A percentile compares a stretch with the other conserved stretches of the same genome.
Conservation (phyloP, 2,113 vertebrate species). For the Ammodramus savannarum region DNA sequence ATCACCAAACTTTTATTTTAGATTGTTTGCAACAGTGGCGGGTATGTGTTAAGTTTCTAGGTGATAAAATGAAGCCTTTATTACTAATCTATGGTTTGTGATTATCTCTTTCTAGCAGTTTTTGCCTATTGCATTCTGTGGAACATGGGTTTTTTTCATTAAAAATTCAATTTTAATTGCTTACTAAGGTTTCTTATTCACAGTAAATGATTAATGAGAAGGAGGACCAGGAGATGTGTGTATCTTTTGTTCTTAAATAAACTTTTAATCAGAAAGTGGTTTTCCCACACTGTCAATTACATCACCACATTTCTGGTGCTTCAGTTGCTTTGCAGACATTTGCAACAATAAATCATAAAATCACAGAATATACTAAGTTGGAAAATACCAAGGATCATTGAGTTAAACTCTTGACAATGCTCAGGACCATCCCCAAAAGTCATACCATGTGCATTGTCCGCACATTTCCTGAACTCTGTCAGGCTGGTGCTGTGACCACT, state of each 20-base stretch:
- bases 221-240: background rate
- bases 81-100: background rate
- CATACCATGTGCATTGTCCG: background rate
- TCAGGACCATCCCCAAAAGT: background rate
- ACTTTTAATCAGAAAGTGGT: background rate
- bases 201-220: background rate
- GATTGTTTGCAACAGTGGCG: background rate
- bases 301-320: background rate
- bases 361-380: background rate
- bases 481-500: background rate
- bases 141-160: background rate
- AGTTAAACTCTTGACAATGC: background rate
- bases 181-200: background rate
- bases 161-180: conserved; percentile 5
- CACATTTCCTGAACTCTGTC: background rate
- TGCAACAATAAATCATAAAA: background rate
- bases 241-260: background rate
- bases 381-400: background rate
- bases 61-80: background rate
- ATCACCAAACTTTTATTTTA: background rate
- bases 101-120: background rate
- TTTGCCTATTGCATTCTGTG: background rate
- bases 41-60: background rate
- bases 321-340: background rate
- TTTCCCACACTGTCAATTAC: background rate